Evolutionary conservation across 2,113 vertebrate species (phyloP).

Genomic region (Hydrolagus affinis): DNA sequence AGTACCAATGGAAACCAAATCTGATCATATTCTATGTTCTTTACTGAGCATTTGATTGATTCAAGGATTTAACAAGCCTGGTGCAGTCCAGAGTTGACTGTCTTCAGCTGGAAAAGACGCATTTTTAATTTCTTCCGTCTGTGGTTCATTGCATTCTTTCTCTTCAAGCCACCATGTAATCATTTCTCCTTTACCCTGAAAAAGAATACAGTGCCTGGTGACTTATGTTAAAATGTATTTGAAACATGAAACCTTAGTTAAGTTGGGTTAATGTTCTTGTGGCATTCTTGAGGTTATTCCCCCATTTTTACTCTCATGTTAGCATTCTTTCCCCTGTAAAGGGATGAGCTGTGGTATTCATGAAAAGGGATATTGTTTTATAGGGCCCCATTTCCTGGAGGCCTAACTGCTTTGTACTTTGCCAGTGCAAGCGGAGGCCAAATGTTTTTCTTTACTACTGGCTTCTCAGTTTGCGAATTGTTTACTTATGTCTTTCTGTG

Average conservation of each 20-base stretch:
- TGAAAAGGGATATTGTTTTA: no score
- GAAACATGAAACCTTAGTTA: neutral
- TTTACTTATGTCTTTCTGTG: neutral
- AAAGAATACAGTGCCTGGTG: neutral
- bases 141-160: conserved; percentile 37
- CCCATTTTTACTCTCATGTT: no score
- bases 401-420: no score
- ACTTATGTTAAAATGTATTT: neutral
- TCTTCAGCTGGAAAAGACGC: neutral
- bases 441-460: neutral
- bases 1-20: neutral
- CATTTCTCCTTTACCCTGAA: conserved; percentile 63
- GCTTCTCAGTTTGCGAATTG: neutral
- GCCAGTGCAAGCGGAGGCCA: no score
- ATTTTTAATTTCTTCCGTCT: neutral
- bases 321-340: no score
- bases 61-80: neutral
- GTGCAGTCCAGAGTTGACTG: neutral
- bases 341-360: no score
- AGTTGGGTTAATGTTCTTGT: no score
- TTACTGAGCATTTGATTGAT: neutral
- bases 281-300: no score
- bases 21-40: no score
- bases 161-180: conserved; percentile 63
- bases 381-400: no score